Evolutionary conservation across 2,888 invertebrate species (phyloP), one percentile per base, ranked within the genome.

Genomic region (Drosophila testacea): DNA sequence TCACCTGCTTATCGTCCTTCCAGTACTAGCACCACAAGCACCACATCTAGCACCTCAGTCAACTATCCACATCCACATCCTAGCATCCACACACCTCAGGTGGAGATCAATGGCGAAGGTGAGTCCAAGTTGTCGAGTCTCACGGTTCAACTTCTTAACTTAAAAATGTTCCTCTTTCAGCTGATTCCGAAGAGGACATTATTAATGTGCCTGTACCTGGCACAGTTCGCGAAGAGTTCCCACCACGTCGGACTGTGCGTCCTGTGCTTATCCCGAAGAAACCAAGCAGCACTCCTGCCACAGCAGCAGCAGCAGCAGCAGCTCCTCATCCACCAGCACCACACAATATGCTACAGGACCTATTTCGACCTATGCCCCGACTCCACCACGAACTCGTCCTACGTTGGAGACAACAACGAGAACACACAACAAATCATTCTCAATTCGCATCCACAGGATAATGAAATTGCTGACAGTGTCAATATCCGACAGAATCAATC

Each of bases 361-460:
- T 10, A 69, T 62, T 4, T 81, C 77, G 13, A 84, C 77, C 30
- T 79, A 73, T 52, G 73, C 88, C 0, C 74, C 90, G 0, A 69
- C 87, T 0, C 78, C 88, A 1, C 60, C 87, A 0, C 81, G 86
- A 7, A 81, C 80, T 1, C 86, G 89, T 5, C 89, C 81, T 28
- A 81, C 80, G 2, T 71, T 85, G 55, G 90, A 91, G 72, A 89
- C 91, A 7, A 90, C 91, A 30, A 91, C 91, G 0, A 77, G 89
- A 13, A 90, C 13, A 91, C 91, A 0, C 94, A 94, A 62, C 92
- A 91, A 73, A 91, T 94, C 44, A 94, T 95, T 28, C 94, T 94
- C 34, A 94, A 94, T 65, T 94, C 93, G 56, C 96, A 96, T 93
- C 96, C 96, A 3, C 95, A 96, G 91, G 97, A 97, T 85, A 97